A percentile compares a stretch with the other conserved stretches of the same genome.
Evolutionary conservation across 1,140 invertebrate species (phyloP).

Genomic region (Macrobrachium rosenbergii): DNA sequence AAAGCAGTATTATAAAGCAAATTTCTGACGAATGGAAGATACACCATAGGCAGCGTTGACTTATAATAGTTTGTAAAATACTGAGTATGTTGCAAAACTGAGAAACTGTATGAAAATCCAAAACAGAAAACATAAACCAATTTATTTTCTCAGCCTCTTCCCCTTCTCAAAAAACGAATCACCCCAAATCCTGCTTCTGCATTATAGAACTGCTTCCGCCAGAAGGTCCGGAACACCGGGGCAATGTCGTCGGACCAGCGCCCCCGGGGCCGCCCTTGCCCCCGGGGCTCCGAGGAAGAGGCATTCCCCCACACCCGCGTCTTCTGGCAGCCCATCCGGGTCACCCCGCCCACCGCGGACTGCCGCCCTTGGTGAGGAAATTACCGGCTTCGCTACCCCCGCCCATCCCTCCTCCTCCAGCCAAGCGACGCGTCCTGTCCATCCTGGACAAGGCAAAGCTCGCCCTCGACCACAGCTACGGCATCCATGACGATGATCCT

Average conservation of each 20-base stretch:
- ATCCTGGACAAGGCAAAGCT: slow-evolving; percentile 84
- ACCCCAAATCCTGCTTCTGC: neutral
- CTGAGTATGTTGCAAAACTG: no score
- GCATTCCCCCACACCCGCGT: slow-evolving; percentile 47
- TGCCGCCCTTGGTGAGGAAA: slow-evolving; percentile 57
- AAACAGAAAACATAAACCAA: neutral
- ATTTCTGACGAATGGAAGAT: no score
- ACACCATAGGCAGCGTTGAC: no score
- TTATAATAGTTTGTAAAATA: no score
- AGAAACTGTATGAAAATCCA: no score
- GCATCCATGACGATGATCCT: slow-evolving; percentile 67
- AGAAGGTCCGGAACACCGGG: slow-evolving; percentile 45
- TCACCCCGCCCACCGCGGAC: slow-evolving; percentile 34
- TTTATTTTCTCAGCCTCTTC: no score
- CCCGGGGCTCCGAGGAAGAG: slow-evolving; percentile 46
- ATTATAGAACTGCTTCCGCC: slow-evolving; percentile 47
- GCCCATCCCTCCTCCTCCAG: slow-evolving; percentile 72
- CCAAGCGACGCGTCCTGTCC: slow-evolving; percentile 85
- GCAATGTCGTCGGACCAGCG: slow-evolving; percentile 34
- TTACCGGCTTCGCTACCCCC: slow-evolving; percentile 68
- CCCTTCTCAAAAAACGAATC: neutral
- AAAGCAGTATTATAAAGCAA: no score
- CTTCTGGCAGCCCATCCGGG: slow-evolving; percentile 37
- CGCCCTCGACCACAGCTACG: slow-evolving; percentile 84
- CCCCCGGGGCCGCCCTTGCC: slow-evolving; percentile 46